Base-by-base conservation (phyloP, 2,797 vertebrate species). In the Crocodylus rhombifer region DNA sequence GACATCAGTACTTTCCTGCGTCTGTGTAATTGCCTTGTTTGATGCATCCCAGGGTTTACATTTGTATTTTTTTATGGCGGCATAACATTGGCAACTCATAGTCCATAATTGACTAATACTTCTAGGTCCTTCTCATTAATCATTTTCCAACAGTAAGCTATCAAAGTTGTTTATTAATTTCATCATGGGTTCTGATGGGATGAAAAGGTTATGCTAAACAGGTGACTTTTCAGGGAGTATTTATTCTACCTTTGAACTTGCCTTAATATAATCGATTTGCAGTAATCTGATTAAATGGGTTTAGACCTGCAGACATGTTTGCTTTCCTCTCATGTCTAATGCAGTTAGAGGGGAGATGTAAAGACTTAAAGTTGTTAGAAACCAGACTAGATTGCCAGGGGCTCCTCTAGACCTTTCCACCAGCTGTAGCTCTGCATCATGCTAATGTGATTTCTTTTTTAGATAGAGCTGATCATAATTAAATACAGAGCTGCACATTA, bases 361-460 rank as follows among this genome's bases (percentile, higher is more conserved):
- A 74, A 75, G 93, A 4, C 20, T 58, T 16, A 33, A 88, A 90
- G 61, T 82, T 91, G 71, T 5, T 28, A 62, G 90, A 91, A 95
- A 67, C 87, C 63, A 63, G 65, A 83, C 17, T 69, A 63, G 33
- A 9, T 95, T 84, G 97, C 98, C 95, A 51, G 12, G 58, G 96
- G 98, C 97, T 77, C 2, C 36, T 58, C 21, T 28, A 95, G 97
- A 97, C 97, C 97, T 98, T 97, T 96, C 76, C 93, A 88, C 87
- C 92, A 80, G 91, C 36, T 56, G 79, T 82, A 94, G 81, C 79
- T 82, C 81, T 87, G 84, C 89, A 36, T 84, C 73, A 77, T 15
- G 3, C 77, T 96, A 96, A 97, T 94, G 14, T 71, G 71, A 96
- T 96, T 97, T 84, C 87, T 84, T 7, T 76, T 79, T 94, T 91